Evolutionary conservation across 1,140 invertebrate species (phyloP).

Genomic region (Leptoteleia sp.): DNA sequence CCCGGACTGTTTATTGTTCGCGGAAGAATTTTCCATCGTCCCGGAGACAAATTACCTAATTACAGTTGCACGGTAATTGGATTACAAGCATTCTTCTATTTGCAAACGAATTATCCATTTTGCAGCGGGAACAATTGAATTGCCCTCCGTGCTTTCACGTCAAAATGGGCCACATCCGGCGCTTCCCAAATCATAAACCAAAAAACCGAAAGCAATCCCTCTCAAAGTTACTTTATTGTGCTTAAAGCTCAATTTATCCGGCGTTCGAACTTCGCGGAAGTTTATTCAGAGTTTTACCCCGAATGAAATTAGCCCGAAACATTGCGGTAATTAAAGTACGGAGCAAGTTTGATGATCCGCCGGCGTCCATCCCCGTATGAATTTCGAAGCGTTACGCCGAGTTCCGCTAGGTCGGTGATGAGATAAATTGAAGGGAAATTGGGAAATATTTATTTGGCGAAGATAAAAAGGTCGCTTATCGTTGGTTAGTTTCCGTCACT

Average conservation of each 20-base stretch:
- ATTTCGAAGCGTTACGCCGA: slow-evolving; percentile 15
- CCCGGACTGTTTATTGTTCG: slow-evolving; percentile 11
- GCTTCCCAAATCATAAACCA: slow-evolving; percentile 25
- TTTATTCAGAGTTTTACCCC: slow-evolving; percentile 32
- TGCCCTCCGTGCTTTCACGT: not conserved
- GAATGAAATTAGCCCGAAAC: slow-evolving; percentile 49
- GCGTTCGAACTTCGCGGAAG: slow-evolving; percentile 28
- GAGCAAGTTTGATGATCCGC: slow-evolving; percentile 29
- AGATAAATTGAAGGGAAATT: slow-evolving; percentile 22
- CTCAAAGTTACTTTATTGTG: slow-evolving; percentile 36
- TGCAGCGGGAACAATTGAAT: not conserved
- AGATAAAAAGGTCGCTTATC: slow-evolving; percentile 1
- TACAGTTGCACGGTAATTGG: not conserved
- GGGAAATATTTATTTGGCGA: slow-evolving; percentile 10
- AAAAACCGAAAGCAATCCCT: slow-evolving; percentile 16
- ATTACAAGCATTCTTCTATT: not conserved
- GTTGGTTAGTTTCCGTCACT: not conserved
- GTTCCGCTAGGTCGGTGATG: not conserved
- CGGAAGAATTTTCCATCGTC: slow-evolving; percentile 1
- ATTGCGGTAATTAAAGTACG: slow-evolving; percentile 36
- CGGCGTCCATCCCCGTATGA: slow-evolving; percentile 32
- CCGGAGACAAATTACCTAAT: not conserved
- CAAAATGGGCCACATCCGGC: slow-evolving; percentile 15
- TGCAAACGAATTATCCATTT: not conserved
- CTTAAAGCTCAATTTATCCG: slow-evolving; percentile 48